Conservation (phyloP, 2,797 vertebrate species). For the Tarsius wallacei region DNA sequence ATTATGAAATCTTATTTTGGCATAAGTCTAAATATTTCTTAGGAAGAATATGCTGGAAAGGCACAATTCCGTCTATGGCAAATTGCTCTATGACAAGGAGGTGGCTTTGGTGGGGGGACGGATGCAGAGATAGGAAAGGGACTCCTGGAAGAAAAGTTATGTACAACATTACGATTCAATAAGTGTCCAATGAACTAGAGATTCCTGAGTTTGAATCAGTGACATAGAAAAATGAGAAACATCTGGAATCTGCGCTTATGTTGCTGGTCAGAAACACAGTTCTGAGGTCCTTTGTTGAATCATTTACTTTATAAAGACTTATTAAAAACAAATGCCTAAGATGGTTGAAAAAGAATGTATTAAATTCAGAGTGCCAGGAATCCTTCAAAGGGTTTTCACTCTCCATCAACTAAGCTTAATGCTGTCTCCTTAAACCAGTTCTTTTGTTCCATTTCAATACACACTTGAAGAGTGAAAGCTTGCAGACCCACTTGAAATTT, state of each 20-base stretch:
- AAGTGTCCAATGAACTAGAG: conserved; percentile 63
- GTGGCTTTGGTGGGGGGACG: background rate
- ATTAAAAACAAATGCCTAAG: conserved; percentile 80
- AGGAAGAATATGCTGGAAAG: background rate
- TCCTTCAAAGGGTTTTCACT: conserved; percentile 61
- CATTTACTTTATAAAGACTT: conserved; percentile 77
- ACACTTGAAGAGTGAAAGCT: conserved; percentile 48
- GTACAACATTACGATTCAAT: conserved; percentile 67
- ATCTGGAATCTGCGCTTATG: conserved; percentile 80
- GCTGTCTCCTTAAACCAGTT: background rate
- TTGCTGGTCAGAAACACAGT: conserved; percentile 74
- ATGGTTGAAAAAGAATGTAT: conserved; percentile 53
- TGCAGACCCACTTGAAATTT: conserved; percentile 42
- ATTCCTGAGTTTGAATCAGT: conserved; percentile 71
- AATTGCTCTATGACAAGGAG: background rate
- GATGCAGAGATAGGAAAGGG: background rate
- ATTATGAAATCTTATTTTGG: conserved; percentile 52
- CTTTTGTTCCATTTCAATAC: conserved; percentile 62
- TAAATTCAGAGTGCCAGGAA: conserved; percentile 56
- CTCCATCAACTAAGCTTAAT: conserved; percentile 22
- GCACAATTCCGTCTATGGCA: background rate
- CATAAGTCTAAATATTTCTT: conserved; percentile 52
- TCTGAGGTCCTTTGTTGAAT: conserved; percentile 70
- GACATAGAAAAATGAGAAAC: conserved; percentile 81
- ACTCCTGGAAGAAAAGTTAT: conserved; percentile 21